A percentile compares a stretch with the other conserved stretches of the same genome.
Conservation (phyloP, 2,797 vertebrate genomes). For the Brachymystax lenok region DNA sequence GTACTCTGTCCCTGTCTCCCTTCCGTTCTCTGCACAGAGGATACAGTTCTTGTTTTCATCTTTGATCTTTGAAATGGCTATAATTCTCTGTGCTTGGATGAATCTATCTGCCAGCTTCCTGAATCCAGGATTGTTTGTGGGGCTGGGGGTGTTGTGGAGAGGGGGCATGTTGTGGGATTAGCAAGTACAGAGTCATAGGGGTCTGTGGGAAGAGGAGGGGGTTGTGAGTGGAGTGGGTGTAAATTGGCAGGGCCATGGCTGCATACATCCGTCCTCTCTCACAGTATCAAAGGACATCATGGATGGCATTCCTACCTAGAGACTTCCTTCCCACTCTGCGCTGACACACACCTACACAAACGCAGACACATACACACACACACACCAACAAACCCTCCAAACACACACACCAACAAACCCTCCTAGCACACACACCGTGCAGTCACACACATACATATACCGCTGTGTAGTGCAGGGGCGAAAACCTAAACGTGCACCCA, state of each 20-base stretch:
- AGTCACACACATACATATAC: conserved; percentile 23
- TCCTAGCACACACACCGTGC: too few relatives aligned
- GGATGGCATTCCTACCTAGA: not conserved
- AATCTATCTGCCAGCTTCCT: not conserved
- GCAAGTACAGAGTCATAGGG: not conserved
- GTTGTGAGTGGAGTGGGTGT: not conserved
- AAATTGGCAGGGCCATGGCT: not conserved
- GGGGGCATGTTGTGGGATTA: conserved; percentile 3
- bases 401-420: not conserved
- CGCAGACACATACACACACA: not conserved
- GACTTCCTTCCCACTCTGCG: not conserved
- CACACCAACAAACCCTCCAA: not conserved
- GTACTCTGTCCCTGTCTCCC: conserved; percentile 2
- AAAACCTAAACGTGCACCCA: too few relatives aligned
- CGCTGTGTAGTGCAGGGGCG: not conserved
- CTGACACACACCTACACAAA: conserved; percentile 19
- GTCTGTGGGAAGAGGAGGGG: not conserved
- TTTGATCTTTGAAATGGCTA: conserved; percentile 24
- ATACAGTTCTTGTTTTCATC: conserved; percentile 12
- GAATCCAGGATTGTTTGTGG: conserved; percentile 10
- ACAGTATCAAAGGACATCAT: not conserved
- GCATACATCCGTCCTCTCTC: not conserved
- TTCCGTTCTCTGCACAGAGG: conserved; percentile 4
- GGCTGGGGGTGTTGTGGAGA: not conserved
- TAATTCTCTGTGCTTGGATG: not conserved